Conservation (phyloP, 2,113 vertebrate species). For the Dasyurus viverrinus region DNA sequence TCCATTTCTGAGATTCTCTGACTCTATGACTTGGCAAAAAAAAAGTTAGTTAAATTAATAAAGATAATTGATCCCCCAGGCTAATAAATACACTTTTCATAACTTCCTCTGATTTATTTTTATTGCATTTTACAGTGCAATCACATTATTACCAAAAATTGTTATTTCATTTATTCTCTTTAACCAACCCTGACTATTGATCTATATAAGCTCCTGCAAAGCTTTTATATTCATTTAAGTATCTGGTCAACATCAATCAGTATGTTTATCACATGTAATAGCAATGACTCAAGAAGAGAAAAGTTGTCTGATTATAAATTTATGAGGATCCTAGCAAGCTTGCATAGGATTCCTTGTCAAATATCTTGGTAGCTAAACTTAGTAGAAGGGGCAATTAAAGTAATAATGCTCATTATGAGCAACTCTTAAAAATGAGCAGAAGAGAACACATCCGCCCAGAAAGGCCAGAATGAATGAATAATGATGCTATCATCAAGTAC, state of each 20-base stretch:
- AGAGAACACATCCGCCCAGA: conserved; percentile 57
- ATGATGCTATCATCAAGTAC: conserved; percentile 19
- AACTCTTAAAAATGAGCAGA: conserved; percentile 64
- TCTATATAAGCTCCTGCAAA: conserved; percentile 60
- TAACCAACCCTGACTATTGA: conserved; percentile 44
- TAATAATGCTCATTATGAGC: conserved; percentile 52
- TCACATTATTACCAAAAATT: conserved; percentile 52
- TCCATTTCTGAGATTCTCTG: not conserved
- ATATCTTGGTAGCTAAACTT: conserved; percentile 70
- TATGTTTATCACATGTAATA: conserved; percentile 66
- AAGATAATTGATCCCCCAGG: conserved; percentile 24
- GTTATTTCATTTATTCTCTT: conserved; percentile 68
- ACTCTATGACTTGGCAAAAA: not conserved
- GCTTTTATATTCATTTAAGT: conserved; percentile 52
- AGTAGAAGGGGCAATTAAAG: conserved; percentile 71
- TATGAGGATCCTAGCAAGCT: conserved; percentile 69
- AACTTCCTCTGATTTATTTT: conserved; percentile 42
- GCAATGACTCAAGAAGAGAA: conserved; percentile 71
- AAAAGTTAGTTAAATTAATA: not conserved
- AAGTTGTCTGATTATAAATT: conserved; percentile 77
- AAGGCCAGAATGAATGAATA: conserved; percentile 49
- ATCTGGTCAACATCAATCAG: conserved; percentile 56
- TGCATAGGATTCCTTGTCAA: conserved; percentile 71
- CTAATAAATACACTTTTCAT: conserved; percentile 54
- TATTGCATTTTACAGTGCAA: conserved; percentile 37